These are phyloP conservation scores for Colinus virginianus DNA, from an alignment of 2,113 vertebrate genomes.

Conservation along the genomic window DNA sequence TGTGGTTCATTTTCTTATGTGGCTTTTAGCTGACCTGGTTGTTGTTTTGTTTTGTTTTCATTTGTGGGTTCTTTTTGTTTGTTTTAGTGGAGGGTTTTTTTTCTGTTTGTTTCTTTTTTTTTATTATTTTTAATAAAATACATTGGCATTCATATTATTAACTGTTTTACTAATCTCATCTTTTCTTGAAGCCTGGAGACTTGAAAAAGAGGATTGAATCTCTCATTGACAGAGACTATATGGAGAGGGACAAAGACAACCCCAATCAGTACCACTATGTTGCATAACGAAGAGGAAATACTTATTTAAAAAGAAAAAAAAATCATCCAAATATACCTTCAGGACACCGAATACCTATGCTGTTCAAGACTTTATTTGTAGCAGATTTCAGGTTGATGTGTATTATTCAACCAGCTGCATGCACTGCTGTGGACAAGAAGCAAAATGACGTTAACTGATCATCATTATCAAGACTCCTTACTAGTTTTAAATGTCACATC, in stretches of 20 bases:
- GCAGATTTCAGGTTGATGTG: constrained; percentile 57
- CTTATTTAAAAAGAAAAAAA: constrained; percentile 7
- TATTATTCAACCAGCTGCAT: constrained; percentile 54
- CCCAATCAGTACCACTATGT: constrained; percentile 98
- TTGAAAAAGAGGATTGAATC: constrained; percentile 98
- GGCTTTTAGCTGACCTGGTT: neutral
- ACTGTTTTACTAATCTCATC: neutral
- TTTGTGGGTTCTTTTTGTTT: neutral
- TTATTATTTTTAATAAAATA: neutral
- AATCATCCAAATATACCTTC: constrained; percentile 40
- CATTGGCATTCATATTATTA: neutral
- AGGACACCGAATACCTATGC: constrained; percentile 46
- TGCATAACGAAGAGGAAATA: constrained; percentile 80
- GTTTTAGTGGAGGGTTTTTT: neutral
- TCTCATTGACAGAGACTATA: constrained; percentile 97
- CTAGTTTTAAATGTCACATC: neutral
- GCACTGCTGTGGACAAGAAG: constrained; percentile 43
- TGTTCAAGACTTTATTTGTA: constrained; percentile 56
- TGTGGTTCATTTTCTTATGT: neutral
- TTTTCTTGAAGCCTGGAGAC: constrained; percentile 88
- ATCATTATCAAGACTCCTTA: constrained; percentile 16
- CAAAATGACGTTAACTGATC: constrained; percentile 35
- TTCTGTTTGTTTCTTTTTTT: neutral
- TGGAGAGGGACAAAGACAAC: constrained; percentile 97
- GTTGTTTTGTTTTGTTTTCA: neutral